Percentiles rank a stretch among this genome's conserved stretches.
phyloP scores from a whole-genome alignment of 2,797 vertebrate species.

The Anguilla marmorata region DNA sequence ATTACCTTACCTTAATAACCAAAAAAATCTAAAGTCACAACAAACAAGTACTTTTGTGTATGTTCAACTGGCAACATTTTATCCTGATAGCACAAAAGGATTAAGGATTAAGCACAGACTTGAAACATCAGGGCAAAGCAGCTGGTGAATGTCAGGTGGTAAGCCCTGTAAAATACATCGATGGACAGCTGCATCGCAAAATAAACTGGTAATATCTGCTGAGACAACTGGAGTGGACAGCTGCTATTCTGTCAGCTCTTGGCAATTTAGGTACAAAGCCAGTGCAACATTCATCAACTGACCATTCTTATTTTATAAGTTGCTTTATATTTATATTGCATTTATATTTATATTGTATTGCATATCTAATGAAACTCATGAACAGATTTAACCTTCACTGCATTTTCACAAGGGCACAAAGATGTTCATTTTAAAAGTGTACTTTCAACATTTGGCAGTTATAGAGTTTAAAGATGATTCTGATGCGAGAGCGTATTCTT shows the following conservation, averaged over 20 bases:
- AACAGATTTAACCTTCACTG: not conserved
- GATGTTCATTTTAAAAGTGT: not conserved
- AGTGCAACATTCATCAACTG: not conserved
- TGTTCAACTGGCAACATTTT: too few relatives aligned
- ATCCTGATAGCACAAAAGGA: too few relatives aligned
- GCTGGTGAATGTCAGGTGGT: not conserved
- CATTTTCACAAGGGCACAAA: not conserved
- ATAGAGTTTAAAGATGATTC: not conserved
- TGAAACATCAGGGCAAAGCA: not conserved
- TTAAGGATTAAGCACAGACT: not conserved
- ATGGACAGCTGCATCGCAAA: not conserved
- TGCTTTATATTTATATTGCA: too few relatives aligned
- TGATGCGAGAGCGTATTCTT: not conserved
- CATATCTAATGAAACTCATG: not conserved
- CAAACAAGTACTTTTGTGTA: too few relatives aligned
- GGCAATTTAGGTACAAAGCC: not conserved
- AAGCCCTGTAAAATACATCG: not conserved
- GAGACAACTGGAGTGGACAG: not conserved
- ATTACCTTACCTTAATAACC: too few relatives aligned
- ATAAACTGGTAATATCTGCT: not conserved
- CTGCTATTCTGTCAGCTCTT: not conserved
- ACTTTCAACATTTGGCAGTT: not conserved
- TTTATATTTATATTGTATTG: not conserved
- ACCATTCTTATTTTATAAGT: too few relatives aligned
- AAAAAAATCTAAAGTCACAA: too few relatives aligned